Evolutionary conservation across 30 jellyfish, hydroid and myxozoan species (phyloP).

Genomic region (Rhopilema esculentum): DNA sequence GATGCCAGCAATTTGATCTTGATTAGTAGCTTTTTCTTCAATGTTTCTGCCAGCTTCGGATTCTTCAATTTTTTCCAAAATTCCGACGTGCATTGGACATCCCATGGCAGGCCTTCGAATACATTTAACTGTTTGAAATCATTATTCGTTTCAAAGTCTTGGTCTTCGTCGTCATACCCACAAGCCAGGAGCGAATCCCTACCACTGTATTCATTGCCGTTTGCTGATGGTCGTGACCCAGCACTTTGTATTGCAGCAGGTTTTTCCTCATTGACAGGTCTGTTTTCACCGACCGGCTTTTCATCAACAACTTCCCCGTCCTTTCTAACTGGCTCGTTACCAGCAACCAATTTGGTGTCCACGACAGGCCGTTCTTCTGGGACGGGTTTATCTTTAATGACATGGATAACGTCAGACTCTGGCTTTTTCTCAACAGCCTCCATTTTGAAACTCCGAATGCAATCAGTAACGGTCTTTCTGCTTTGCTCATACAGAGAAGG

Average conservation of each 20-base stretch:
- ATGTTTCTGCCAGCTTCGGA: conserved; percentile 14
- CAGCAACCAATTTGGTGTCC: no score
- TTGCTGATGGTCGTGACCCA: background rate
- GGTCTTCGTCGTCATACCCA: conserved; percentile 2
- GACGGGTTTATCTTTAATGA: no score
- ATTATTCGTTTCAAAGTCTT: background rate
- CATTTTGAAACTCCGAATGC: background rate
- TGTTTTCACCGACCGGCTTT: background rate
- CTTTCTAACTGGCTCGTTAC: background rate
- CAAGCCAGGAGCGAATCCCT: no score
- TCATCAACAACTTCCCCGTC: conserved; percentile 1
- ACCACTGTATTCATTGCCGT: background rate
- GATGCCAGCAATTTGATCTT: conserved; percentile 63
- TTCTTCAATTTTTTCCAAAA: conserved; percentile 72
- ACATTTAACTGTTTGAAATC: conserved; percentile 3
- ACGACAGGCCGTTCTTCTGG: no score
- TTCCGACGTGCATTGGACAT: conserved; percentile 80
- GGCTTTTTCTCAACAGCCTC: background rate
- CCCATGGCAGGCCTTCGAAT: conserved; percentile 87
- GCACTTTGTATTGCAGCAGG: background rate
- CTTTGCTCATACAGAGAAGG: background rate
- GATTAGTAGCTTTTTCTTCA: conserved; percentile 49
- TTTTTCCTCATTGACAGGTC: background rate
- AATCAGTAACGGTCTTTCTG: background rate
- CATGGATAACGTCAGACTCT: no score